These are phyloP conservation scores for Sebastes baramenuke DNA, from an alignment of 2,797 vertebrate species.

Conservation along the genomic window DNA sequence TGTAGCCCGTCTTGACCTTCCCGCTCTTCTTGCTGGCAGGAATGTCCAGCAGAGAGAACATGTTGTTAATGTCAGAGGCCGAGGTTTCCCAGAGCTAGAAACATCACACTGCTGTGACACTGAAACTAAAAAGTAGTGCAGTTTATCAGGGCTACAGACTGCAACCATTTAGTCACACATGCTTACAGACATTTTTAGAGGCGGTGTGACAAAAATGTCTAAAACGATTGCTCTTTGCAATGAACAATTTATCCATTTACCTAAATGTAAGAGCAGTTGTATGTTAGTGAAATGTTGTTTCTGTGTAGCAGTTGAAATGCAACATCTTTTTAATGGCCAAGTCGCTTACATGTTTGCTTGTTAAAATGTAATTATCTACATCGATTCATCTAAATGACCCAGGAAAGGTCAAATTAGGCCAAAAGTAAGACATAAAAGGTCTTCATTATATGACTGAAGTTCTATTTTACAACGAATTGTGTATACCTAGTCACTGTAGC, in stretches of 20 bases:
- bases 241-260: neutral
- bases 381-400: too few relatives aligned
- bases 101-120: neutral
- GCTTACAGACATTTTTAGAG: neutral
- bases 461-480: neutral
- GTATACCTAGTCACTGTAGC: neutral
- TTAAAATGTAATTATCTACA: neutral
- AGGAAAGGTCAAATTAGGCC: neutral
- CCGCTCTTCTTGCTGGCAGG: constrained; percentile 92
- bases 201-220: neutral
- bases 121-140: neutral
- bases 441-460: neutral
- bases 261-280: neutral
- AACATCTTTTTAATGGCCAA: neutral
- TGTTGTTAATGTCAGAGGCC: neutral
- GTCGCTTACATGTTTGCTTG: neutral
- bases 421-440: neutral
- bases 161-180: neutral
- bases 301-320: neutral
- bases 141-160: neutral
- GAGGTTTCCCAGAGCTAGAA: neutral
- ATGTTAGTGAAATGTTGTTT: neutral
- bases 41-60: neutral
- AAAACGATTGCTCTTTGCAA: neutral
- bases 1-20: constrained; percentile 93